A percentile compares a stretch with the other conserved stretches of the same genome.
Evolutionary conservation across 2,113 vertebrate genomes (phyloP).

Genomic region (Austrofundulus limnaeus): DNA sequence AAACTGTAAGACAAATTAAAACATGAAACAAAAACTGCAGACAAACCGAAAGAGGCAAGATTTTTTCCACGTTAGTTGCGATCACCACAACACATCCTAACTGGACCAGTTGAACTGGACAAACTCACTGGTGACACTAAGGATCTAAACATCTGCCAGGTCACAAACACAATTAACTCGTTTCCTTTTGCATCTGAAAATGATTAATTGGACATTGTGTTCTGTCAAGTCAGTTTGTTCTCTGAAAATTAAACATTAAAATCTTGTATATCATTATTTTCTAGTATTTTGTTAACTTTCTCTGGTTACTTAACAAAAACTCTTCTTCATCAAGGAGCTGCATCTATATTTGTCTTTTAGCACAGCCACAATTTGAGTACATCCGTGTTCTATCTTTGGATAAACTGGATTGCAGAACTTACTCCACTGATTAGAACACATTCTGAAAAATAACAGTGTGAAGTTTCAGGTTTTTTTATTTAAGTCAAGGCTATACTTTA

Average conservation of each 20-base stretch:
- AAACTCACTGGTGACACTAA: slow-evolving; percentile 5
- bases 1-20: background rate
- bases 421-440: background rate
- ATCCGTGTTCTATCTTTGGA: background rate
- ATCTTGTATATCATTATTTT: slow-evolving; percentile 1
- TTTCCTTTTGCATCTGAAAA: slow-evolving; percentile 29
- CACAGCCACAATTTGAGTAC: background rate
- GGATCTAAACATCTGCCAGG: slow-evolving; percentile 25
- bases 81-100: slow-evolving; percentile 7
- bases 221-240: slow-evolving; percentile 2
- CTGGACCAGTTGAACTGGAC: background rate
- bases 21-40: background rate
- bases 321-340: slow-evolving; percentile 11
- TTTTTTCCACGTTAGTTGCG: background rate
- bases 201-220: slow-evolving; percentile 2
- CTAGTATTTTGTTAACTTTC: slow-evolving; percentile 10
- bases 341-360: slow-evolving; percentile 8
- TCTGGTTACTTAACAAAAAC: slow-evolving; percentile 8
- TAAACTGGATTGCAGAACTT: background rate
- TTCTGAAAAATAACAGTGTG: too few relatives aligned
- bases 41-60: background rate
- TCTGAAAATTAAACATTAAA: slow-evolving; percentile 15
- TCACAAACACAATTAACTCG: background rate
- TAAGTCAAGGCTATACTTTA: too few relatives aligned
- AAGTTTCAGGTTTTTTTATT: too few relatives aligned